Conservation (phyloP, 2,888 invertebrate species). For the Oscheius sp. region DNA sequence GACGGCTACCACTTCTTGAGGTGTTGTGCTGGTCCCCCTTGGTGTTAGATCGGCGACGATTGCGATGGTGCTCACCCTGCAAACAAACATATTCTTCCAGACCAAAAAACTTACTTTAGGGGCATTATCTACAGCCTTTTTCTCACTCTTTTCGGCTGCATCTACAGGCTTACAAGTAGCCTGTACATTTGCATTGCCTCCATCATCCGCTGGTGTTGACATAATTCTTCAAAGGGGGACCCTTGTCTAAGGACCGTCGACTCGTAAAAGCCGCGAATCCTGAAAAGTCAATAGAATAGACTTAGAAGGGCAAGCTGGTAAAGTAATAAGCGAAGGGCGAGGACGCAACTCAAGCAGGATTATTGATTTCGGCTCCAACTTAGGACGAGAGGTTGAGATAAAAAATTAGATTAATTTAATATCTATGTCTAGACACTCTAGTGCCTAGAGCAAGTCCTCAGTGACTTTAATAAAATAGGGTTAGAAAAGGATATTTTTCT, state of each 20-base stretch:
- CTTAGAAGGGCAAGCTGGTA: too few species aligned
- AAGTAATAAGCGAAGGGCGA: too few species aligned
- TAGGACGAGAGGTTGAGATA: too few species aligned
- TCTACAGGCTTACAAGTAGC: conserved; percentile 3
- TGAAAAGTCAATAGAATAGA: not conserved
- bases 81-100: not conserved
- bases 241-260: conserved; percentile 23
- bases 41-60: conserved; percentile 46
- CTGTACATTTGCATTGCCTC: not conserved
- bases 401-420: too few species aligned
- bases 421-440: too few species aligned
- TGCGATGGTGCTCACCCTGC: conserved; percentile 35
- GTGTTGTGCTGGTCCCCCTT: conserved; percentile 28
- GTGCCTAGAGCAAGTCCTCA: too few species aligned
- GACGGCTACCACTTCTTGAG: conserved; percentile 46
- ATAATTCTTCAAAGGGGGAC: conserved; percentile 28
- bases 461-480: too few species aligned
- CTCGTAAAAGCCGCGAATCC: conserved; percentile 16
- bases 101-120: not conserved
- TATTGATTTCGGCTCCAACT: too few species aligned
- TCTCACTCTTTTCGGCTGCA: conserved; percentile 16
- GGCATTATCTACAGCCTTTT: conserved; percentile 18
- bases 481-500: too few species aligned
- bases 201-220: conserved; percentile 16
- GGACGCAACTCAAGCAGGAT: not conserved